phyloP scores from a whole-genome alignment of 1,140 invertebrate species.

The Oryctes rhinoceros region DNA sequence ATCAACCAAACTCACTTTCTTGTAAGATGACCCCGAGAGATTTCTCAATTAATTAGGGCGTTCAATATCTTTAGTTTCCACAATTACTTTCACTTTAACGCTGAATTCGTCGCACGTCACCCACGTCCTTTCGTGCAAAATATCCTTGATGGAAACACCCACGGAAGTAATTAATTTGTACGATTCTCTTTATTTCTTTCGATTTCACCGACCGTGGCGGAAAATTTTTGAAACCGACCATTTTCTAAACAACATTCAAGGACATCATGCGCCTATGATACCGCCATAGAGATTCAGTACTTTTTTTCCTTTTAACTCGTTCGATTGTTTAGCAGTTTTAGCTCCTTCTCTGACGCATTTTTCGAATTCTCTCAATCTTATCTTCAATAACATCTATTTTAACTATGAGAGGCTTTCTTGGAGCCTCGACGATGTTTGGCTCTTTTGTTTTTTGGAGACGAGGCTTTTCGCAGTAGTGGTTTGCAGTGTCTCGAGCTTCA shows the following conservation, averaged over 20 bases:
- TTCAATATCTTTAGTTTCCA: conserved; percentile 83
- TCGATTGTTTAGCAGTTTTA: conserved; percentile 83
- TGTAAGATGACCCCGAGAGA: conserved; percentile 69
- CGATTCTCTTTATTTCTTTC: conserved; percentile 87
- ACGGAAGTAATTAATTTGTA: conserved; percentile 76
- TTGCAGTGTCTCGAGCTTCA: no score
- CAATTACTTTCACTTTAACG: conserved; percentile 82
- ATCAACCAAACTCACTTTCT: conserved; percentile 61
- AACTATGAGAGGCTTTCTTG: no score
- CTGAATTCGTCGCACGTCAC: conserved; percentile 87
- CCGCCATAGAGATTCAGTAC: conserved; percentile 87
- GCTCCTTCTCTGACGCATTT: conserved; percentile 95
- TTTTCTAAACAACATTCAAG: conserved; percentile 88
- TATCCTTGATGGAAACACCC: conserved; percentile 93
- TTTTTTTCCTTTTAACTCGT: conserved; percentile 88
- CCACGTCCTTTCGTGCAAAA: conserved; percentile 94
- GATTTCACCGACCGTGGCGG: conserved; percentile 88
- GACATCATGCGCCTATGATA: conserved; percentile 91
- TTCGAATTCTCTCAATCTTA: conserved; percentile 86
- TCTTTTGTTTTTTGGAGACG: no score
- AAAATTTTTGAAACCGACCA: conserved; percentile 85
- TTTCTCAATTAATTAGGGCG: conserved; percentile 76
- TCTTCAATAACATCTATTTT: conserved; percentile 73
- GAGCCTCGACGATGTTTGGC: no score
- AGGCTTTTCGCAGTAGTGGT: no score